Conservation (phyloP, 2,888 invertebrate species). For the Heliconius sara region DNA sequence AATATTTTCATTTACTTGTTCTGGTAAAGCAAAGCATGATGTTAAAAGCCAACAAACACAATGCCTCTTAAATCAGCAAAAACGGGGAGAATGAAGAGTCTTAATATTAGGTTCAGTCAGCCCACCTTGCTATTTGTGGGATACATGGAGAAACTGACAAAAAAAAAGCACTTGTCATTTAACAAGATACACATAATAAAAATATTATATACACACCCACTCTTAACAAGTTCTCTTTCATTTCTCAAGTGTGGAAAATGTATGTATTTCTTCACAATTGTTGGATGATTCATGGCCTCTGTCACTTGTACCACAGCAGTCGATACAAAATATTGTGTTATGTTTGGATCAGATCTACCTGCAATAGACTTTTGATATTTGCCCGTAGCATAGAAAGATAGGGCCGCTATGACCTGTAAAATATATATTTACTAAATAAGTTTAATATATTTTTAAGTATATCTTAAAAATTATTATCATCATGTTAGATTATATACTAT, state of each 20-base stretch:
- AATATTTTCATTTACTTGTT: no score
- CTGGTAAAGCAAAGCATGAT: no score
- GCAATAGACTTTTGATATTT: constrained; percentile 74
- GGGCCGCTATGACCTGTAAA: constrained; percentile 71
- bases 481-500: no score
- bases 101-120: no score
- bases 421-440: background rate
- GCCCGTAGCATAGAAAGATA: constrained; percentile 75
- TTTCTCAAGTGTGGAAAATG: constrained; percentile 76
- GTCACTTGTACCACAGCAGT: constrained; percentile 74
- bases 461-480: no score
- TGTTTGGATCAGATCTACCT: constrained; percentile 69
- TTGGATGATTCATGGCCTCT: constrained; percentile 73
- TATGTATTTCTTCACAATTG: constrained; percentile 75
- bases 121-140: no score
- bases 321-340: constrained; percentile 73
- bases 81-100: no score
- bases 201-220: constrained; percentile 57
- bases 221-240: constrained; percentile 72
- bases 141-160: no score
- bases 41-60: no score
- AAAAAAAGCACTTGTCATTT: background rate
- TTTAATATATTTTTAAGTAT: no score
- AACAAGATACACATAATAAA: background rate
- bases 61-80: no score